These are phyloP conservation scores for Osmerus mordax DNA, from an alignment of 2,113 vertebrate species.

Conservation along the genomic window DNA sequence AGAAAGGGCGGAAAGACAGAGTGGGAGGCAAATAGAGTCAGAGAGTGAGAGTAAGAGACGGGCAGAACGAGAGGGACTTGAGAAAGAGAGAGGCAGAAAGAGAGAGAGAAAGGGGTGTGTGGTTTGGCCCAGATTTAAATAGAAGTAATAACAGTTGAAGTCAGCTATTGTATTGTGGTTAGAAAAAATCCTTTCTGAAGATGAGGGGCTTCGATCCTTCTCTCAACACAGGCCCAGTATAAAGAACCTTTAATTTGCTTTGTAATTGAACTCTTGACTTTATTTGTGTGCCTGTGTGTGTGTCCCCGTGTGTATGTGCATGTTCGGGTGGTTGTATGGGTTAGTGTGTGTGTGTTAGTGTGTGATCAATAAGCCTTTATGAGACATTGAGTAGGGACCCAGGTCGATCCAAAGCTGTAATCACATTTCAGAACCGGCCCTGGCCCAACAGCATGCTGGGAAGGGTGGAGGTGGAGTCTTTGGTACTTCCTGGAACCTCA, in stretches of 20 bases:
- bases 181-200: slow-evolving; percentile 31
- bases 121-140: slow-evolving; percentile 1
- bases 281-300: slow-evolving; percentile 21
- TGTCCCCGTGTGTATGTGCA: slow-evolving; percentile 6
- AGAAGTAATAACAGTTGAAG: not conserved
- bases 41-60: not conserved
- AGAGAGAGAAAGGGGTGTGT: not conserved
- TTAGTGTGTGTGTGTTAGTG: slow-evolving; percentile 5
- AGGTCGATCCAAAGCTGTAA: slow-evolving; percentile 61
- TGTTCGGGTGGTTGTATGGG: not conserved
- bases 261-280: slow-evolving; percentile 47
- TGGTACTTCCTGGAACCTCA: slow-evolving; percentile 41
- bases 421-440: slow-evolving; percentile 57
- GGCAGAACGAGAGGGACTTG: not conserved
- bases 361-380: slow-evolving; percentile 67
- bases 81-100: too few species aligned
- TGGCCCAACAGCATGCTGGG: slow-evolving; percentile 15
- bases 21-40: too few species aligned
- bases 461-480: not conserved
- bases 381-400: slow-evolving; percentile 49
- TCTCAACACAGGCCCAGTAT: slow-evolving; percentile 31
- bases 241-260: slow-evolving; percentile 58
- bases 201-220: slow-evolving; percentile 44
- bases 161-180: slow-evolving; percentile 9
- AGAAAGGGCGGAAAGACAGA: too few species aligned